These are phyloP conservation scores for Saccopteryx leptura DNA, from an alignment of 2,113 vertebrate species.

Conservation along the genomic window DNA sequence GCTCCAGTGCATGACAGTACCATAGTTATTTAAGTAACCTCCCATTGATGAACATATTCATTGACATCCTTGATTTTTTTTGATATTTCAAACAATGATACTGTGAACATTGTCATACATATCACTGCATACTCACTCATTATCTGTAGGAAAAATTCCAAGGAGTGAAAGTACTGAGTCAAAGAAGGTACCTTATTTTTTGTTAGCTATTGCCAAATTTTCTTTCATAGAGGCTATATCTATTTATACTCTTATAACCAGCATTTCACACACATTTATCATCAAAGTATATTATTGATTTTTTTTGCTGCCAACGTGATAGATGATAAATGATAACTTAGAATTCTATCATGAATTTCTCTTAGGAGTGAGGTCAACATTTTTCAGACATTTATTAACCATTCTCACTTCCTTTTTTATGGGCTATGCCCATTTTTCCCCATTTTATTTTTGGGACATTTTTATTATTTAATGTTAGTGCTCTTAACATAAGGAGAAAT, in stretches of 20 bases:
- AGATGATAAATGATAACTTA: neutral
- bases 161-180: neutral
- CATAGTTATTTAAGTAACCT: neutral
- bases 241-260: constrained; percentile 4
- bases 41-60: neutral
- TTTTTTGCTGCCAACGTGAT: neutral
- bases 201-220: constrained; percentile 28
- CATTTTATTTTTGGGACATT: neutral
- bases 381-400: constrained; percentile 31
- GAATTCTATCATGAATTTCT: neutral
- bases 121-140: constrained; percentile 13
- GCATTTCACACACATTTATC: neutral
- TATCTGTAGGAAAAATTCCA: neutral
- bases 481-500: neutral
- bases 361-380: neutral
- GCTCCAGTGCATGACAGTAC: neutral
- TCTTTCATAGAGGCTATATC: neutral
- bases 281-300: neutral
- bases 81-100: constrained; percentile 45
- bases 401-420: constrained; percentile 41
- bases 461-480: constrained; percentile 13
- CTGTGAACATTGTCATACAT: neutral
- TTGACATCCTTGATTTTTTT: constrained; percentile 5
- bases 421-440: neutral
- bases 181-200: constrained; percentile 15